Evolutionary conservation across 2,797 vertebrate species (phyloP), one percentile per base, ranked within the genome.

Genomic region (Ctenopoma kingsleyae): DNA sequence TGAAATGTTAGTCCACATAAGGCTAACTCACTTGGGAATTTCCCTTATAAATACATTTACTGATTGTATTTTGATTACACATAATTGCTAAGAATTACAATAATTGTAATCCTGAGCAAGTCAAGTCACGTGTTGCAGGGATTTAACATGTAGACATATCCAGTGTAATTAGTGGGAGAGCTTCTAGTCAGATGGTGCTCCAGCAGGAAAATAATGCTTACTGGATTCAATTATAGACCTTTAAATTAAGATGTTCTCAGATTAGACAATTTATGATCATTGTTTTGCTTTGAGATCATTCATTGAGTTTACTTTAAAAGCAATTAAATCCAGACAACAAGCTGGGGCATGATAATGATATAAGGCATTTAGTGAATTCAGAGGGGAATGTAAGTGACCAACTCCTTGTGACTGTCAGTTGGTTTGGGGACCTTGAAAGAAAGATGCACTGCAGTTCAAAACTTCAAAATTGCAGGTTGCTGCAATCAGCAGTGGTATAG

Each of bases 401-500:
- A 32, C 46, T 68, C 30, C 30, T 49, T 48, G 10, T 73, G 54
- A 41, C 48, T 68, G 56, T 48, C 22, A 56, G 61, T 56, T 38
- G 87, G 78, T 89, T 81, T 85, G 55, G 67, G 70, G 74, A 78
- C 44, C 71, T 80, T 78, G 43, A 76, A 67, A 67, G 46, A 59
- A 54, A 76, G 47, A 75, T 47, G 58, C 85, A 61, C 75, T 79
- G 55, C 81, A 61, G n/a, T 80, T 89, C 79, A 78, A 80, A 67
- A 62, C 72, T 67, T n/a, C n/a, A n/a, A 81, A 82, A 79, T 86
- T 69, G 68, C 72, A 66, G 56, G 47, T 66, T 76, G 53, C 27
- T 48, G 74, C 72, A 84, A 83, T 87, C 83, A 83, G 85, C 57
- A 52, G 78, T 82, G 78, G 56, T 84, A 62, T 86, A 91, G 85